Percentiles rank a stretch among this genome's conserved stretches.
These are phyloP conservation scores for Idaea aversata DNA, from an alignment of 2,888 invertebrate genomes.

Conservation along the genomic window DNA sequence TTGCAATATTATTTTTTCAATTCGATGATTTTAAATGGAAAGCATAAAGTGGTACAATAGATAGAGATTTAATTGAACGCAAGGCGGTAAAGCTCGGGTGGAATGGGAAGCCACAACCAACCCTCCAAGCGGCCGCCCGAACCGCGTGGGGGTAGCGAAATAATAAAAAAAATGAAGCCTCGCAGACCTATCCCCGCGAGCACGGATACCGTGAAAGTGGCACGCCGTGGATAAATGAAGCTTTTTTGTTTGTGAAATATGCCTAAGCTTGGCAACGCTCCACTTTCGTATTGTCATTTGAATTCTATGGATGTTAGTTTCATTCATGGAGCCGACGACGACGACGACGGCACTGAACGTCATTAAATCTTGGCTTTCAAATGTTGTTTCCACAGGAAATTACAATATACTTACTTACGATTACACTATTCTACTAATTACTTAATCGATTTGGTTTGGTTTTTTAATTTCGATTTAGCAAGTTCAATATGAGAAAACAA, in stretches of 20 bases:
- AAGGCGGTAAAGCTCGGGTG: conserved; percentile 51
- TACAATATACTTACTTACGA: conserved; percentile 8
- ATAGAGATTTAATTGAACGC: conserved; percentile 78
- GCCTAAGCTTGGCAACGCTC: conserved; percentile 71
- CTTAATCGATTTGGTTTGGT: neutral
- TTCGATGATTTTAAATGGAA: conserved; percentile 74
- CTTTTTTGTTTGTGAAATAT: conserved; percentile 76
- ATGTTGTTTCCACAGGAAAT: conserved; percentile 29
- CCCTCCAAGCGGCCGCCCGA: conserved; percentile 41
- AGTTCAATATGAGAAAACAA: neutral
- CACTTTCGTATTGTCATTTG: conserved; percentile 72
- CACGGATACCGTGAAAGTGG: conserved; percentile 79
- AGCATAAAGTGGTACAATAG: conserved; percentile 68
- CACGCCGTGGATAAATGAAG: conserved; percentile 78
- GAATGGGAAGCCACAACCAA: conserved; percentile 53
- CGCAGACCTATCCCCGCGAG: conserved; percentile 67
- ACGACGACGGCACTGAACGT: conserved; percentile 57
- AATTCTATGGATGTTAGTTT: conserved; percentile 73
- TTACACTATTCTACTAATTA: neutral
- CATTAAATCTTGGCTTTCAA: conserved; percentile 58
- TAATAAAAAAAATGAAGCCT: conserved; percentile 73
- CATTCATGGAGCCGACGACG: conserved; percentile 53
- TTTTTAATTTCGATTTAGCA: neutral
- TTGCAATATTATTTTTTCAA: conserved; percentile 59
- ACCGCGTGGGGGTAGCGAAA: conserved; percentile 57